Evolutionary conservation across 2,797 vertebrate genomes (phyloP).

Genomic region (Spheniscus humboldti): DNA sequence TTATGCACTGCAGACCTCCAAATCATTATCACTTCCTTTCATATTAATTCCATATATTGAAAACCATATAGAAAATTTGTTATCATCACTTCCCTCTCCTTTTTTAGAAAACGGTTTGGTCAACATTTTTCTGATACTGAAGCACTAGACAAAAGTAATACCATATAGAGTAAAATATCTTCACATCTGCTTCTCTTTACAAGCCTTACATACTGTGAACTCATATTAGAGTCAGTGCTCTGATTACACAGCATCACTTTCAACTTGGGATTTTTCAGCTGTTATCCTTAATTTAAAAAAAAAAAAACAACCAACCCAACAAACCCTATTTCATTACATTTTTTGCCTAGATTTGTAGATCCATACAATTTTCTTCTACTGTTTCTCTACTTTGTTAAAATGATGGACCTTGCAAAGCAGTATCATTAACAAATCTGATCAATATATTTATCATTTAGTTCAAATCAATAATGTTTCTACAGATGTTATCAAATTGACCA

Average conservation of each 20-base stretch:
- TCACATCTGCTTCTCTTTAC: neutral
- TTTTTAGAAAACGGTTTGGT: neutral
- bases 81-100: neutral
- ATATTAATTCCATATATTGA: neutral
- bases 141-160: neutral
- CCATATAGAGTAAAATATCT: neutral
- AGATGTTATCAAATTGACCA: neutral
- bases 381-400: neutral
- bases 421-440: neutral
- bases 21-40: neutral
- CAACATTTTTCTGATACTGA: neutral
- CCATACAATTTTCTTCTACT: neutral
- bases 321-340: neutral
- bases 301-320: neutral
- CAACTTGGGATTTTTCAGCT: neutral
- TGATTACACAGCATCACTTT: neutral
- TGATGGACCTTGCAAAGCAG: neutral
- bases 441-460: neutral
- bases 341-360: neutral
- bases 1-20: neutral
- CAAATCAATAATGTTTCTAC: neutral
- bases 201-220: neutral
- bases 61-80: neutral
- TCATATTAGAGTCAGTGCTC: neutral
- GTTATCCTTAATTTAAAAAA: neutral